These are phyloP conservation scores for Atherinosoma microstoma DNA, from an alignment of 2,797 vertebrate genomes.

Conservation along the genomic window DNA sequence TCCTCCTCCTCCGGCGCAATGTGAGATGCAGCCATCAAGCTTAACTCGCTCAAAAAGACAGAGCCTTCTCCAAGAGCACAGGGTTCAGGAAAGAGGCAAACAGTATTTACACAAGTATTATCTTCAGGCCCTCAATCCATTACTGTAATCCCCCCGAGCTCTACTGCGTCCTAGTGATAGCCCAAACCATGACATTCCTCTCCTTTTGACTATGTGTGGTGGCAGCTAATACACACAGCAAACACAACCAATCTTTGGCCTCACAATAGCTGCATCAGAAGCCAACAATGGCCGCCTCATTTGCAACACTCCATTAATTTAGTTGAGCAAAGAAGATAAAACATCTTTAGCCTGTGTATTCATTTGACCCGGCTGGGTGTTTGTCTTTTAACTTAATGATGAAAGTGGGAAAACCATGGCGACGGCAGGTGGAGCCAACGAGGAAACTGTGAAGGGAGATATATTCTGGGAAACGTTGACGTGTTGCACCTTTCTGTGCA, in stretches of 20 bases:
- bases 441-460: slow-evolving; percentile 60
- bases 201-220: slow-evolving; percentile 58
- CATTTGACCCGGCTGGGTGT: slow-evolving; percentile 24
- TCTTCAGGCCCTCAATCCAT: slow-evolving; percentile 82
- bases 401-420: slow-evolving; percentile 19
- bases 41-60: slow-evolving; percentile 81
- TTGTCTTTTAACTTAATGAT: slow-evolving; percentile 23
- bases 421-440: slow-evolving; percentile 36
- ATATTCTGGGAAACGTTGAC: slow-evolving; percentile 79
- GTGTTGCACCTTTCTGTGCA: slow-evolving; percentile 41
- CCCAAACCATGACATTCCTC: slow-evolving; percentile 72
- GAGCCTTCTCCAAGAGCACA: slow-evolving; percentile 75
- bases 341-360: slow-evolving; percentile 26
- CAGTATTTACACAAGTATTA: slow-evolving; percentile 85
- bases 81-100: slow-evolving; percentile 84
- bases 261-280: slow-evolving; percentile 57
- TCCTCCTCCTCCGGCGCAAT: slow-evolving; percentile 87
- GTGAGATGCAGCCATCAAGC: slow-evolving; percentile 79
- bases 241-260: slow-evolving; percentile 65
- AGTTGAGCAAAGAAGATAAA: slow-evolving; percentile 46
- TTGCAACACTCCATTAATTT: slow-evolving; percentile 64
- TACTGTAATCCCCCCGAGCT: slow-evolving; percentile 82
- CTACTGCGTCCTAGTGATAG: slow-evolving; percentile 63
- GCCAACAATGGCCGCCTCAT: slow-evolving; percentile 58
- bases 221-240: slow-evolving; percentile 69